Percentiles rank a stretch among this genome's conserved stretches.
These are phyloP conservation scores for Megalopta genalis DNA, from an alignment of 1,140 invertebrate genomes.

Conservation along the genomic window DNA sequence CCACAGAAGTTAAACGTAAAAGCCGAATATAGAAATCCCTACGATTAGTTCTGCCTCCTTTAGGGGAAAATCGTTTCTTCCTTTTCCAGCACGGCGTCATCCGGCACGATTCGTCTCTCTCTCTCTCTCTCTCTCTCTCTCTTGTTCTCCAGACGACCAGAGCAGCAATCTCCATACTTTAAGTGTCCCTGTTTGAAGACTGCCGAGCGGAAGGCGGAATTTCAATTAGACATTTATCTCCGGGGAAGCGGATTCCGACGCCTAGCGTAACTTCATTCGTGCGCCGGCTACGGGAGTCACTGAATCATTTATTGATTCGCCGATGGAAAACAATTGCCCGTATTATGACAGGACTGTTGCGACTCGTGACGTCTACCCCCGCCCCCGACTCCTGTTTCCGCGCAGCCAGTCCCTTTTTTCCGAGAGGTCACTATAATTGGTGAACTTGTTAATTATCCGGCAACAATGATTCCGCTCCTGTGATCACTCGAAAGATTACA, in stretches of 20 bases:
- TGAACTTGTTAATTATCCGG: conserved; percentile 60
- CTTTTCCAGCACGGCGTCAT: background rate
- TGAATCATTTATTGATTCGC: conserved; percentile 60
- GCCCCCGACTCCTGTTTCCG: background rate
- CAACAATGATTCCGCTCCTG: conserved; percentile 41
- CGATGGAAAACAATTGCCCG: conserved; percentile 40
- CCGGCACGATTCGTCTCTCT: background rate
- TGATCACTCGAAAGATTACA: conserved; percentile 47
- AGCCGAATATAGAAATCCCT: conserved; percentile 34
- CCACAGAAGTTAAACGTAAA: conserved; percentile 10
- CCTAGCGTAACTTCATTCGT: conserved; percentile 47
- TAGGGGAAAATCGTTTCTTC: conserved; percentile 7
- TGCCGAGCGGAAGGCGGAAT: conserved; percentile 47
- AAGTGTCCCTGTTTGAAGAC: conserved; percentile 27
- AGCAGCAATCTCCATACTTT: conserved; percentile 41
- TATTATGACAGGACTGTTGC: conserved; percentile 10
- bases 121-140: background rate
- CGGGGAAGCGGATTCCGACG: conserved; percentile 31
- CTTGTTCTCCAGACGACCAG: background rate
- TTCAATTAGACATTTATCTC: conserved; percentile 64
- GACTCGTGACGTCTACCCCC: background rate
- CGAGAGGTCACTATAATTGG: conserved; percentile 47
- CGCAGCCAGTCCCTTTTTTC: background rate
- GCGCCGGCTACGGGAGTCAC: background rate
- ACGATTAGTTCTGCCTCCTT: conserved; percentile 45